phyloP scores from a whole-genome alignment of 2,113 vertebrate genomes.

The Geothlypis trichas region DNA sequence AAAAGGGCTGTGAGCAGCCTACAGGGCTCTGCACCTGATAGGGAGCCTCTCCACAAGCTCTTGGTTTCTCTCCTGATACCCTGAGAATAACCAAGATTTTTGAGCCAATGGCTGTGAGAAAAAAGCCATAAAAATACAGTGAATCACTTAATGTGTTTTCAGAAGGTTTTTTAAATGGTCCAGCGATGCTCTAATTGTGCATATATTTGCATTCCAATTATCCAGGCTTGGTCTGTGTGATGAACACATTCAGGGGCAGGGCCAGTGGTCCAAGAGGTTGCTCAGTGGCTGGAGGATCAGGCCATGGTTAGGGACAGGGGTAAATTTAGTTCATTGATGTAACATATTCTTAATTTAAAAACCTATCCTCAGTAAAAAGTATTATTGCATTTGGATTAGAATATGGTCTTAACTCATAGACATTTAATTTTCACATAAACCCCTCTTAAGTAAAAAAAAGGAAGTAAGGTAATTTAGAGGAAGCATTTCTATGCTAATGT shows the following conservation, averaged over 20 bases:
- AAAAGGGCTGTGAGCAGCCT: background rate
- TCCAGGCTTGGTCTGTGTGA: background rate
- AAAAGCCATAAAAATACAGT: background rate
- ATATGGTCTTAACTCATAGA: background rate
- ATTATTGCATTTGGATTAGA: background rate
- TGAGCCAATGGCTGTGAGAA: background rate
- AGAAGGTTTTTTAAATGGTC: background rate
- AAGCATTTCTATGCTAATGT: background rate
- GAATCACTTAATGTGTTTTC: background rate
- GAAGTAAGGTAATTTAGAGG: background rate
- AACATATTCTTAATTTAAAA: background rate
- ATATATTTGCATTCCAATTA: background rate
- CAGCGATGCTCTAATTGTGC: background rate
- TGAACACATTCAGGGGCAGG: background rate
- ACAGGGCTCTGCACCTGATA: rapidly evolving
- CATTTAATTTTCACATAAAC: background rate
- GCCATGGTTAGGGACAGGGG: background rate
- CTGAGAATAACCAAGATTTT: background rate
- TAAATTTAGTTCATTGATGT: background rate
- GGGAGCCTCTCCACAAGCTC: background rate
- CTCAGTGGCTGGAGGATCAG: background rate
- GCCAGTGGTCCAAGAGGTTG: background rate
- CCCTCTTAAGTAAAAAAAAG: background rate
- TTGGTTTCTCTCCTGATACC: background rate
- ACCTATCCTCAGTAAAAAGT: background rate